Conservation (phyloP, 2,113 vertebrate genomes). For the Takifugu flavidus region DNA sequence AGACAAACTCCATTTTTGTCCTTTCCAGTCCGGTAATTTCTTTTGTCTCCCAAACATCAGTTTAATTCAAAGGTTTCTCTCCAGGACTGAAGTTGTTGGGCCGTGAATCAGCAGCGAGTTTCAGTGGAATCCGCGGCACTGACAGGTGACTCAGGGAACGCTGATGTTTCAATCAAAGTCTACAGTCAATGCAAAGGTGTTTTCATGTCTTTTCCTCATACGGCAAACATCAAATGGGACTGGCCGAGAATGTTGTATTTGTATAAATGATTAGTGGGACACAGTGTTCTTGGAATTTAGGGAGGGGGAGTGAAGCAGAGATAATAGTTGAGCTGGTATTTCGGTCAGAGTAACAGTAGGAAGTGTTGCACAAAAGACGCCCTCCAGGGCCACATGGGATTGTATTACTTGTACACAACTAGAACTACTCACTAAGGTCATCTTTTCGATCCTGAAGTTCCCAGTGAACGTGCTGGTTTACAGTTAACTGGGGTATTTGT, state of each 20-base stretch:
- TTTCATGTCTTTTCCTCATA: too few relatives aligned
- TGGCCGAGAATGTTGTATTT: too few relatives aligned
- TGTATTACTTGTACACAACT: slow-evolving; percentile 51
- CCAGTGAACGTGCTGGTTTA: not conserved
- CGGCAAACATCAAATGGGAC: not conserved
- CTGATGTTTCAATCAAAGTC: not conserved
- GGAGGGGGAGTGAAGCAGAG: slow-evolving; percentile 59
- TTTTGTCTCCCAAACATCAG: too few relatives aligned
- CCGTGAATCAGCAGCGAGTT: not conserved
- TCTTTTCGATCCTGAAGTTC: not conserved
- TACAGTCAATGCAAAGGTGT: too few relatives aligned
- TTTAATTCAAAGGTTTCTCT: too few relatives aligned
- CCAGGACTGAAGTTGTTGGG: too few relatives aligned
- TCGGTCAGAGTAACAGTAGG: slow-evolving; percentile 61
- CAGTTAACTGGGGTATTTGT: slow-evolving; percentile 1
- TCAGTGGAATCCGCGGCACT: not conserved
- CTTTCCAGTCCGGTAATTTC: not conserved
- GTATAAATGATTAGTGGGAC: not conserved
- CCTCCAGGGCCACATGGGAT: slow-evolving; percentile 40
- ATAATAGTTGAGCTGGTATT: slow-evolving; percentile 57
- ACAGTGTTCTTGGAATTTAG: slow-evolving; percentile 51
- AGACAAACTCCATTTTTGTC: slow-evolving; percentile 35
- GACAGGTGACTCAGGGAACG: slow-evolving; percentile 5
- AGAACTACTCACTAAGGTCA: not conserved
- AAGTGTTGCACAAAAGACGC: slow-evolving; percentile 56